Base-by-base conservation (phyloP, 2,797 vertebrate genomes). In the Pantherophis vulpinus region DNA sequence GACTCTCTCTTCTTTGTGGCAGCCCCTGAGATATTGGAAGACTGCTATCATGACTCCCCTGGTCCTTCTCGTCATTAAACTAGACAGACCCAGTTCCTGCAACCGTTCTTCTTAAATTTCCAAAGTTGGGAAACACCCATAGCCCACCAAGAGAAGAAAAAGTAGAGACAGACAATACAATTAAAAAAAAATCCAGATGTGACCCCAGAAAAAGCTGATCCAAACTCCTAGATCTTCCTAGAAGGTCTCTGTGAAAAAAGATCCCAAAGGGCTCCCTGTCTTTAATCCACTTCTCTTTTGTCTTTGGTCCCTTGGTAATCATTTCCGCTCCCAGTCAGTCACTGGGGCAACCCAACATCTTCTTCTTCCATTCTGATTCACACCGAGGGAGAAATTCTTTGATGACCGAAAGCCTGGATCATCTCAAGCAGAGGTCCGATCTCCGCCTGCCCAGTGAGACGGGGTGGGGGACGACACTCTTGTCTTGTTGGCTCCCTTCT, bases 351-450 rank as follows among this genome's bases (percentile, higher is more conserved):
- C 18, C 18, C 11, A 6, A 42, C 2, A 5, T 6, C 23, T 37
- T 54, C 47, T 29, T 14, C 10, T 1, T n/a, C 11, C 18, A 29
- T n/a, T 9, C 0, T 14, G 27, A 7, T 5, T 11, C 0, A 0
- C 2, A 18, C 0, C 1, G 13, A 37, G 3, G 47, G 88, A 37
- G 23, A 42, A 51, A 25, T 47, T n/a, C 47, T 90, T 59, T 13
- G 13, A 86, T 3, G 92, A 74, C 74, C 4, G 0, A 16, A 20
- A 89, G 18, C 55, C 20, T 23, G 42, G 18, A 74, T 51, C 74
- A 32, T 42, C 51, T 29, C 11, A 20, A 0, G 12, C 63, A 56
- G 27, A 56, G 27, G 23, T 56, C n/a, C 27, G 0, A 42, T 23
- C 63, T 3, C 37, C 12, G 0, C 18, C 37, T 2, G 6, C 47